Percentiles rank a stretch among this genome's conserved stretches.
Evolutionary conservation across 1,140 invertebrate genomes (phyloP).

Genomic region (Antheraea mylitta): DNA sequence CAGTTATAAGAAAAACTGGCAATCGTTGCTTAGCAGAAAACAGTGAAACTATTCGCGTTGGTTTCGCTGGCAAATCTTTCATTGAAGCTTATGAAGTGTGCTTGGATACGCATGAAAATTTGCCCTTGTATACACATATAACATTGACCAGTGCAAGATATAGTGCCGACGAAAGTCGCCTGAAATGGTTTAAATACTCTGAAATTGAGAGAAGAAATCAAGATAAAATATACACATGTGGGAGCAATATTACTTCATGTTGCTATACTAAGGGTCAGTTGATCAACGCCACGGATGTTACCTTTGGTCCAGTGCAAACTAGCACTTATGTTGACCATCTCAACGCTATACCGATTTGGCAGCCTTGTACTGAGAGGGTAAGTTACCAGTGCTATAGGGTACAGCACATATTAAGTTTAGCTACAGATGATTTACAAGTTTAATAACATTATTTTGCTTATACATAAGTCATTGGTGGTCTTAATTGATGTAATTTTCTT

Average conservation of each 20-base stretch:
- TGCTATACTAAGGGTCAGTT: constrained; percentile 17
- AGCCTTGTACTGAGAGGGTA: constrained; percentile 6
- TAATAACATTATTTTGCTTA: no score
- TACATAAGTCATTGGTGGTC: no score
- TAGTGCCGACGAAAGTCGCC: not conserved
- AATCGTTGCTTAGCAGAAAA: constrained; percentile 10
- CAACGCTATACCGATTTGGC: constrained; percentile 16
- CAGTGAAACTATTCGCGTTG: constrained; percentile 14
- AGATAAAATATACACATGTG: constrained; percentile 16
- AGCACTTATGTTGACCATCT: constrained; percentile 17
- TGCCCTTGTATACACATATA: constrained; percentile 12
- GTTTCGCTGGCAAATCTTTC: constrained; percentile 7
- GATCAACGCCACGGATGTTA: constrained; percentile 14
- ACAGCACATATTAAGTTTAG: no score
- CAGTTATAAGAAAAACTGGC: constrained; percentile 9
- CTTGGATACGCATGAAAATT: constrained; percentile 5
- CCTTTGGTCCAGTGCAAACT: constrained; percentile 1
- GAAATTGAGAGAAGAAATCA: not conserved
- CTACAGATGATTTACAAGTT: no score
- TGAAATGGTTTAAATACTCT: constrained; percentile 14
- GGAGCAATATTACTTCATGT: not conserved
- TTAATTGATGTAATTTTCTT: no score
- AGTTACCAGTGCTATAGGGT: not conserved
- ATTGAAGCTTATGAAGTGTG: constrained; percentile 21
- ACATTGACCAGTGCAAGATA: constrained; percentile 2